A percentile compares a stretch with the other conserved stretches of the same genome.
Conservation (phyloP, 2,888 invertebrate genomes). For the Tetanocera ferruginea region DNA sequence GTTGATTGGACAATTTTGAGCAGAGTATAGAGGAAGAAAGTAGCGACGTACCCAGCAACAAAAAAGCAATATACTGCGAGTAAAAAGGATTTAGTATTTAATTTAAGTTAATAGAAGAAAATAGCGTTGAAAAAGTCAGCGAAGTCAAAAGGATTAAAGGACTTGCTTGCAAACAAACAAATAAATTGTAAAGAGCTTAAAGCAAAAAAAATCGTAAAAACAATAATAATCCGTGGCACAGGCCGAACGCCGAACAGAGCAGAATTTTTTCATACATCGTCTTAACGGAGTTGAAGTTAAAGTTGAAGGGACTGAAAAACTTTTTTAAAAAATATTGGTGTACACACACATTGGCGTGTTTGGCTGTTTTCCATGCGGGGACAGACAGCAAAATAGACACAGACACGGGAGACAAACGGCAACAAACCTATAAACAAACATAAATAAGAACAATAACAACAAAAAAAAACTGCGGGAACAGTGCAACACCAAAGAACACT, state of each 20-base stretch:
- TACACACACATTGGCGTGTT: slow-evolving; percentile 51
- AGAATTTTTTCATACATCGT: background rate
- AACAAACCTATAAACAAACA: slow-evolving; percentile 26
- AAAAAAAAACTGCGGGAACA: slow-evolving; percentile 30
- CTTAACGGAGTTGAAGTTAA: background rate
- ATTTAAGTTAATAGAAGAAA: background rate
- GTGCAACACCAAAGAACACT: slow-evolving; percentile 30
- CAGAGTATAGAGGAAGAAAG: background rate
- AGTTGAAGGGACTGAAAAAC: slow-evolving; percentile 29
- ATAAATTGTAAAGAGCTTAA: too few species aligned
- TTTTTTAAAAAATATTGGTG: slow-evolving; percentile 46
- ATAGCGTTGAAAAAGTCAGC: background rate
- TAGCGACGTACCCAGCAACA: background rate
- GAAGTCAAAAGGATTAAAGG: background rate
- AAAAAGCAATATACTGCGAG: background rate
- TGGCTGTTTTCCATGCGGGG: slow-evolving; percentile 41
- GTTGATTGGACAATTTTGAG: background rate
- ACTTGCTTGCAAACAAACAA: background rate
- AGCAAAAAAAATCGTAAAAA: background rate
- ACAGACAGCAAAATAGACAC: slow-evolving; percentile 27
- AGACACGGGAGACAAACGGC: slow-evolving; percentile 27
- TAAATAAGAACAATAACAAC: slow-evolving; percentile 23
- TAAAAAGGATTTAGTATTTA: background rate
- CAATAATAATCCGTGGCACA: background rate
- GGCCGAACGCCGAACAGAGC: background rate